Evolutionary conservation across 2,113 vertebrate species (phyloP).

Genomic region (Silurus meridionalis): DNA sequence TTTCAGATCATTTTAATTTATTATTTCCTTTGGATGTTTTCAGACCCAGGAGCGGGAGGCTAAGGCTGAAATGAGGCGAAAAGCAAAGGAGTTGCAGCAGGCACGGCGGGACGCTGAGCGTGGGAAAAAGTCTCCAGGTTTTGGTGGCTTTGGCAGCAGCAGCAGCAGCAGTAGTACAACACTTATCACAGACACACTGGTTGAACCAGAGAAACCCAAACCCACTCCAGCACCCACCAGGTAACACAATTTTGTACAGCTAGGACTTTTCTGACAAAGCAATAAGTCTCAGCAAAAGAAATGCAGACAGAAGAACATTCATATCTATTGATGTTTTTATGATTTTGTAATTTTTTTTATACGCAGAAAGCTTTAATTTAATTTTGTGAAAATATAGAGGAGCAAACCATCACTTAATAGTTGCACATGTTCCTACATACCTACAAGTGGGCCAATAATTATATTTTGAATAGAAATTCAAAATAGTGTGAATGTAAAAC

Average conservation of each 20-base stretch:
- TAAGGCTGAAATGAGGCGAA: slow-evolving; percentile 86
- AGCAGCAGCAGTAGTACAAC: slow-evolving; percentile 74
- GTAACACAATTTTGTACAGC: slow-evolving; percentile 56
- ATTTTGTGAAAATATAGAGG: neutral
- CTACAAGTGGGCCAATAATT: neutral
- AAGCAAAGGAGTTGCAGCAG: slow-evolving; percentile 87
- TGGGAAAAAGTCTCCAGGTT: slow-evolving; percentile 83
- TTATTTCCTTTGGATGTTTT: neutral
- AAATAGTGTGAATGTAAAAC: neutral
- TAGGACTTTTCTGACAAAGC: neutral
- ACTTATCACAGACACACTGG: slow-evolving; percentile 80
- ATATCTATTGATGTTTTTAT: neutral
- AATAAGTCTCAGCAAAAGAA: neutral
- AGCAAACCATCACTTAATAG: neutral
- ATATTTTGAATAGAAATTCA: neutral
- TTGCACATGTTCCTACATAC: neutral
- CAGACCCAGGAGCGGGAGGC: slow-evolving; percentile 90
- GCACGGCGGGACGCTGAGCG: slow-evolving; percentile 83
- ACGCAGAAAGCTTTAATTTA: too few relatives aligned
- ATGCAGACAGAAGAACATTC: neutral
- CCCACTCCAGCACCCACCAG: slow-evolving; percentile 75
- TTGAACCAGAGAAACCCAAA: slow-evolving; percentile 85
- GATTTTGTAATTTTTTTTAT: too few relatives aligned
- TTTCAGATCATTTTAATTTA: neutral
- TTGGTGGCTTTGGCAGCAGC: slow-evolving; percentile 81